A percentile compares a stretch with the other conserved stretches of the same genome.
phyloP scores from a whole-genome alignment of 2,888 invertebrate genomes.

The Thalpophila matura region DNA sequence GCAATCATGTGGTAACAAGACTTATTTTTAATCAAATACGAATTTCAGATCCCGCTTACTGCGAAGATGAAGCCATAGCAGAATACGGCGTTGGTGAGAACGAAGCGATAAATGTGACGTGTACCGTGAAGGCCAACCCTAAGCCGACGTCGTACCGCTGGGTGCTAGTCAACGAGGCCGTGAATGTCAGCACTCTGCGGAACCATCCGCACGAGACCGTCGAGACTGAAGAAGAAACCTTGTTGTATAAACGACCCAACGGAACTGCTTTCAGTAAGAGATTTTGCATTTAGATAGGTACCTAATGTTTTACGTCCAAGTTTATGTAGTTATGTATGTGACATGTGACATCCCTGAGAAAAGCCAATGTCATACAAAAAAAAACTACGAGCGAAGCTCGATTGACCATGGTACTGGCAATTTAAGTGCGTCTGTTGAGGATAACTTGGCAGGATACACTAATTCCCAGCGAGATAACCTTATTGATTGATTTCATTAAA shows the following conservation, averaged over 20 bases:
- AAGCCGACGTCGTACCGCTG: conserved; percentile 78
- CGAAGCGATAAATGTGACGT: conserved; percentile 82
- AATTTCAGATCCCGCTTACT: conserved; percentile 80
- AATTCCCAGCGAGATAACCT: no score
- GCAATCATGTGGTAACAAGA: no score
- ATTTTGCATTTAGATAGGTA: no score
- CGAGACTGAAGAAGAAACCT: conserved; percentile 72
- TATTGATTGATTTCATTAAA: no score
- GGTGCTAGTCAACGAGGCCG: conserved; percentile 77
- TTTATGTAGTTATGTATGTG: no score
- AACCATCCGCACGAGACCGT: conserved; percentile 68
- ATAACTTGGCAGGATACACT: no score
- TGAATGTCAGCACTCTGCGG: conserved; percentile 68
- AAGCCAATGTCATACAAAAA: no score
- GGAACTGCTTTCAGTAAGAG: conserved; percentile 79
- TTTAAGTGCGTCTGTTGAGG: no score
- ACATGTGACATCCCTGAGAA: no score
- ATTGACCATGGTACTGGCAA: no score
- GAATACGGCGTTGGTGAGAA: conserved; percentile 82
- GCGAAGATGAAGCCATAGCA: conserved; percentile 73
- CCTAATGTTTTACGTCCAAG: no score
- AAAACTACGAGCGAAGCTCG: no score
- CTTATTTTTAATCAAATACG: neutral
- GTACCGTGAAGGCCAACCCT: conserved; percentile 80
- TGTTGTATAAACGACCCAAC: conserved; percentile 79